Base-by-base conservation (phyloP, 2,113 vertebrate species). In the Hyaena hyaena region DNA sequence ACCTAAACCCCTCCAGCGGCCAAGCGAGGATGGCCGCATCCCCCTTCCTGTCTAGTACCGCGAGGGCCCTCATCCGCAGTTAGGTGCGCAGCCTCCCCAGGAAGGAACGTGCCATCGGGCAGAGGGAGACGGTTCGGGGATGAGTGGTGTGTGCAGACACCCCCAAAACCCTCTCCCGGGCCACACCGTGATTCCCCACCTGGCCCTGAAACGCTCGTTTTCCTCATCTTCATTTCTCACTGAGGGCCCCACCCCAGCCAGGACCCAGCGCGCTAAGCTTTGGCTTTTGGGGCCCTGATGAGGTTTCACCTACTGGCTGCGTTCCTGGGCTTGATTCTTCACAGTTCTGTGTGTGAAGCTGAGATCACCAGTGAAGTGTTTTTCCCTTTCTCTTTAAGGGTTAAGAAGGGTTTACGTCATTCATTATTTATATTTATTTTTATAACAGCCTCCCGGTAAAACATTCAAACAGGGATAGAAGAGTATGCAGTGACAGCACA, bases 351-450 rank as follows among this genome's bases (percentile, higher is more conserved):
- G 50, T 95, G 94, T 79, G 80, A 83, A 58, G 33, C 90, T 89
- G 63, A 88, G 69, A 39, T 95, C 89, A 83, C 74, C 28, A 24
- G 93, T 84, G 82, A 12, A 7, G 4, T 15, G 31, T 12, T 3
- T 12, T 16, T 35, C 4, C 31, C 2, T 5, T 14, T 69, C 39
- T 94, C 66, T 84, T 35, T 21, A 77, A 74, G 82, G 45, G 87
- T 94, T 83, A 69, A 35, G 9, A 96, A 77, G 50, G 85, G 65
- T 87, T 82, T 39, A 61, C 93, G 63, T 73, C 3, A 0, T 81
- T 93, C 19, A 61, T 90, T 86, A 53, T 82, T 91, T 91, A 48
- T 88, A 53, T 82, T 91, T 91, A 48, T 88, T 95, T 95, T 88
- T 88, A 77, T 50, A 55, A 66, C 3, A 58, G 73, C 31, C 71